Evolutionary conservation across 2,113 vertebrate species (phyloP), one percentile per base, ranked within the genome.

Genomic region (Cyprichromis sp.): DNA sequence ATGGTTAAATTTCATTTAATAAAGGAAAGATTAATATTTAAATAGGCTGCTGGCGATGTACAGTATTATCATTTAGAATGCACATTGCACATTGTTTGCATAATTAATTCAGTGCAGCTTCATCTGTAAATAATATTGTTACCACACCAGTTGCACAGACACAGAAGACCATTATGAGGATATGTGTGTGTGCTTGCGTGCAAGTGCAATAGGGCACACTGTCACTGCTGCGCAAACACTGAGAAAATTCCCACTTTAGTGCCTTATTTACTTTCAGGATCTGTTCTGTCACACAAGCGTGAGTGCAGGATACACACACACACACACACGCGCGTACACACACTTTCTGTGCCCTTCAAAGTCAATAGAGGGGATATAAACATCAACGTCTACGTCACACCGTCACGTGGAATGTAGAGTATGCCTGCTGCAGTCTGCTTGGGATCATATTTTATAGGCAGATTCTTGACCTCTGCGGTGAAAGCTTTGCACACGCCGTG

Each of bases 21-120:
- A 89, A 90, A 82, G 84, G 83, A 89, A 84, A 86, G 53, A 91
- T 94, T 82, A 87, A 94, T 93, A 93, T 94, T 95, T 88, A 86
- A 94, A 86, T 38, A 86, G 53, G 86, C 85, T 90, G 36, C 86
- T 85, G 82, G 91, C 68, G 78, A 86, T 66, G 86, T 66, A 68
- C 83, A 47, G 59, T 83, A 76, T 85, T 87, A 86, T 91, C 45
- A 90, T 94, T 90, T 87, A 47, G 82, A 93, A 89, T 87, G 88
- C 89, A 90, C 40, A 84, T 63, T 84, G 87, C 79, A 93, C 82
- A 88, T 86, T 90, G 88, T 93, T 92, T 91, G 88, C 85, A 92
- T 92, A 91, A 91, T 92, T 88, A 94, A 91, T 89, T 89, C 82
- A 82, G 40, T 61, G 88, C 84, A 84, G 73, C 86, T 88, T 91